Evolutionary conservation across 1,140 invertebrate genomes (phyloP).

Genomic region (Akabosia matsudoensis): DNA sequence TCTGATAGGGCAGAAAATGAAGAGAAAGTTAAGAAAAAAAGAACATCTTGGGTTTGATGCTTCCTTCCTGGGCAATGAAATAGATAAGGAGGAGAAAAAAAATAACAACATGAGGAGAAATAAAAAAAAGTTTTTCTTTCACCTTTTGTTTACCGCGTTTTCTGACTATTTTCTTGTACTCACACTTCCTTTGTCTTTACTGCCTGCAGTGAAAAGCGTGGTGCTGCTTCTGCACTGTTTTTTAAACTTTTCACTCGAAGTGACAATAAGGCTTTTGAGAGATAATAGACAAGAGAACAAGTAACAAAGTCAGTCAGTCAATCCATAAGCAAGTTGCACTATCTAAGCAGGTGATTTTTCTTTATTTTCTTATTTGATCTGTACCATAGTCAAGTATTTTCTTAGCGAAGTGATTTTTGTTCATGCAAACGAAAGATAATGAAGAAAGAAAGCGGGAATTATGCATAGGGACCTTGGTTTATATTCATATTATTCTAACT

Average conservation of each 20-base stretch:
- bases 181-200: neutral
- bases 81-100: neutral
- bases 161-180: neutral
- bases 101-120: neutral
- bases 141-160: neutral
- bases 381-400: too few relatives aligned
- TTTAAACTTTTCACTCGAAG: neutral
- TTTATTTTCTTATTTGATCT: neutral
- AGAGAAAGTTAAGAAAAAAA: too few relatives aligned
- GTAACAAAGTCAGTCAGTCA: neutral
- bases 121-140: neutral
- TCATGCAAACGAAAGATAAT: too few relatives aligned
- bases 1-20: neutral
- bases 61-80: neutral
- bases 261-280: neutral
- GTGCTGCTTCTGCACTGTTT: neutral
- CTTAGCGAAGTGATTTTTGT: too few relatives aligned
- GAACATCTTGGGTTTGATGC: neutral
- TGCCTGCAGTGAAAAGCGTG: neutral
- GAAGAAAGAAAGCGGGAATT: too few relatives aligned
- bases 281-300: neutral
- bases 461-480: too few relatives aligned
- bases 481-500: too few relatives aligned
- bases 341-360: neutral
- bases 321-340: neutral